Evolutionary conservation across 2,797 vertebrate species (phyloP), one percentile per base, ranked within the genome.

Genomic region (Enteromius anoplus): DNA sequence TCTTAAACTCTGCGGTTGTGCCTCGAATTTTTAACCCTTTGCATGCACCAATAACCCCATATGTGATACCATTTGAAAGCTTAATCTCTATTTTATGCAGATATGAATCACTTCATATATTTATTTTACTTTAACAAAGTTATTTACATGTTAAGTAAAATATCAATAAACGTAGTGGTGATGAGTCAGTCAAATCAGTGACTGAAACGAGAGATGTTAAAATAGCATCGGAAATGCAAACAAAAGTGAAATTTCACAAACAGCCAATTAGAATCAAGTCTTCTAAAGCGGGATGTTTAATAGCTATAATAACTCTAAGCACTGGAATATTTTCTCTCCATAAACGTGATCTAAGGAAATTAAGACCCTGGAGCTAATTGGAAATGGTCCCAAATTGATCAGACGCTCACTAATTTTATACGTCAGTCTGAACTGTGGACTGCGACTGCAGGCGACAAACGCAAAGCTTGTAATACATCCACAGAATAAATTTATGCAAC

Each of bases 401-500:
- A 83, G 81, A 47, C 53, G 2, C 51, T 69, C 11, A 11, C 65
- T 84, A 42, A 68, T 82, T 75, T 73, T 34, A 47, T 62, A 66
- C 53, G 37, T 68, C 77, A 75, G 70, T 70, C 77, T 70, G 68
- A 42, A 86, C 19, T 78, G 80, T 55, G 69, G 49, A 47, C 82
- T 60, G 69, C 81, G 85, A 87, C 83, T 82, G 86, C 75, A 47
- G 71, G 64, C 82, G 64, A 90, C 89, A 85, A 80, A 83, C 89
- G 89, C 87, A 78, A 78, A 89, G 88, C 88, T 91, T 92, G 91
- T 91, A 91, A 87, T 83, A 93, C 93, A 92, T 80, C 76, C 78
- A 80, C 81, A 45, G 78, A 89, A 86, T 87, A 93, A 93, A 94
- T 93, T 92, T 94, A 93, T 90, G 91, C 92, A 88, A 93, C 90